Percentiles rank a stretch among this genome's conserved stretches.
These are phyloP conservation scores for Eremophila alpestris DNA, from an alignment of 2,797 vertebrate species.

Conservation along the genomic window DNA sequence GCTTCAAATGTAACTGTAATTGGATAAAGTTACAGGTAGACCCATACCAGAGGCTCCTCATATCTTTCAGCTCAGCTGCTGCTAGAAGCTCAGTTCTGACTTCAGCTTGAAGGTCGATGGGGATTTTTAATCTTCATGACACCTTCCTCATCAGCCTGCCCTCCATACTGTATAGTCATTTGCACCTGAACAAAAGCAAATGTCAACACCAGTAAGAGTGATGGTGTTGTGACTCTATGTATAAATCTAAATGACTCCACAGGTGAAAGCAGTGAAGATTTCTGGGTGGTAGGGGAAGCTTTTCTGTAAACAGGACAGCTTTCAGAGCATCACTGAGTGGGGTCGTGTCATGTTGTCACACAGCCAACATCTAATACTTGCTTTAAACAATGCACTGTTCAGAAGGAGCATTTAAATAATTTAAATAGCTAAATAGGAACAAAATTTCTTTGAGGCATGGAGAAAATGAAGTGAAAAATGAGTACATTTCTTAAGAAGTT, in stretches of 20 bases:
- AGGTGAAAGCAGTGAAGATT: neutral
- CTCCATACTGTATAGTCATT: neutral
- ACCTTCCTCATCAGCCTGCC: neutral
- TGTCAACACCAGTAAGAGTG: neutral
- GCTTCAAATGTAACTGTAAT: slow-evolving; percentile 85
- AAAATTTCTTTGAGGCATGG: neutral
- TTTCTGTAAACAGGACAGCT: neutral
- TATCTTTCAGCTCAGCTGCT: neutral
- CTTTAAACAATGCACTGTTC: neutral
- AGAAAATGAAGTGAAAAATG: neutral
- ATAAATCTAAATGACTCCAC: neutral
- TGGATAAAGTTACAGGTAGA: neutral
- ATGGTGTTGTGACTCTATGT: neutral
- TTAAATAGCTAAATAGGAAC: neutral
- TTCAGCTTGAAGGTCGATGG: neutral
- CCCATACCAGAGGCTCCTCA: neutral
- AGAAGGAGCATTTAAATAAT: neutral
- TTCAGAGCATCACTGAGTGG: neutral
- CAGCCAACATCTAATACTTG: neutral
- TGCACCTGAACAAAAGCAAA: neutral
- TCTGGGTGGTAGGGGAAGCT: neutral
- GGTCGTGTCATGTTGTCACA: neutral
- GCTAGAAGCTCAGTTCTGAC: neutral
- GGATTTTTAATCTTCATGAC: neutral
- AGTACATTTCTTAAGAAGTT: neutral